Evolutionary conservation across 2,888 invertebrate species (phyloP), one percentile per base, ranked within the genome.

Genomic region (Campaea margaritaria): DNA sequence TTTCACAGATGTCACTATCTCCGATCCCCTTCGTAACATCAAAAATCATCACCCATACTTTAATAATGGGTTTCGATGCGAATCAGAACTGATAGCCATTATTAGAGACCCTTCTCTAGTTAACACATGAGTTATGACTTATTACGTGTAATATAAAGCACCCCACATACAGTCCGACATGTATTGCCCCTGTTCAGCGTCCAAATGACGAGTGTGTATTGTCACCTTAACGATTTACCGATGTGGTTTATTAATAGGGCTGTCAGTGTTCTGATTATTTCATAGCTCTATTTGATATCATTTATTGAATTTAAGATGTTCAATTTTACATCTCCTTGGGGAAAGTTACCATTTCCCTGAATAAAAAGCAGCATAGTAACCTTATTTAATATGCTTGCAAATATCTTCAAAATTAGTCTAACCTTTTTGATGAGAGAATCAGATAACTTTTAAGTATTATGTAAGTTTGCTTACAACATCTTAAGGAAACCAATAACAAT

Each of bases 111-210:
- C 76, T 80, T 74, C 41, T 81, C 78, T 75, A 81, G 79, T 81
- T 84, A 81, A 80, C 80, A 76, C 79, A 85, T 91, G 89, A 91
- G 78, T 90, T 91, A 92, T 89, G 87, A 89, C 84, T 86, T 88
- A 85, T 89, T 82, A 86, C 79, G 74, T 67, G 70, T 67, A 49
- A 61, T 58, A 55, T 66, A 68, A 68, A 58, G 66, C 62, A 59
- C 64, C 66, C 64, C 52, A 58, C 64, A 63, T 62, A 65, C 59
- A 73, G 78, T 71, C 68, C 76, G 79, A 85, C 85, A 84, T 79
- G 75, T 78, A 85, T 82, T 82, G 86, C 87, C 87, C 87, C 84
- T 81, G 82, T 81, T 76, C 73, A 72, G 70, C 73, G 76, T 78
- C 81, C 84, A 86, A 89, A 89, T 89, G 89, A 89, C 85, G 79